Percentiles rank a stretch among this genome's conserved stretches.
phyloP scores from a whole-genome alignment of 1,140 invertebrate genomes.

The Theocolax elegans region DNA sequence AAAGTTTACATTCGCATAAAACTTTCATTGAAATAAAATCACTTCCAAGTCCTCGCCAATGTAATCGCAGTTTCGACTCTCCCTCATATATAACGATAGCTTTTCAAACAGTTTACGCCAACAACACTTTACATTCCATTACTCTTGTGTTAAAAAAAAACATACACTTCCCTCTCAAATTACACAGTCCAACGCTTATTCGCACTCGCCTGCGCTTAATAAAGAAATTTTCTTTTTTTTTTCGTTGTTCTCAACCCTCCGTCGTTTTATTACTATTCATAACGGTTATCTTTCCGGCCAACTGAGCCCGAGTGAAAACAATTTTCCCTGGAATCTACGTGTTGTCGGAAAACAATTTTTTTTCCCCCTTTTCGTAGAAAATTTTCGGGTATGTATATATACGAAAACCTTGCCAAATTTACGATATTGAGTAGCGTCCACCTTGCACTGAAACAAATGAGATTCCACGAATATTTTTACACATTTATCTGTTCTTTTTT shows the following conservation, averaged over 20 bases:
- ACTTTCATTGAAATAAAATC: no score
- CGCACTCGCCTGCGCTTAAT: no score
- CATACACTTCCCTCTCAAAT: no score
- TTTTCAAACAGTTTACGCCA: no score
- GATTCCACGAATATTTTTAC: background rate
- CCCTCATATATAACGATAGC: no score
- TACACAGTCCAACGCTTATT: no score
- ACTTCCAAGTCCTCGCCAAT: no score
- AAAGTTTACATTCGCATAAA: no score
- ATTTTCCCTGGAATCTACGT: background rate
- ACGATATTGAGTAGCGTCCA: conserved; percentile 7
- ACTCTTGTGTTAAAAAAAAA: no score
- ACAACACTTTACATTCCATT: no score
- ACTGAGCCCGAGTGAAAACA: background rate
- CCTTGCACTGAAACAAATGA: background rate
- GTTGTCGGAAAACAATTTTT: background rate
- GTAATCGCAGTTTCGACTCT: no score
- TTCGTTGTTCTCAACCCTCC: no score
- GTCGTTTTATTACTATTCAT: conserved; percentile 1
- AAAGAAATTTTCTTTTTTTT: background rate
- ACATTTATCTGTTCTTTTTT: background rate
- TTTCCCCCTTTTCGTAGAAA: background rate
- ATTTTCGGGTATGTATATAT: background rate
- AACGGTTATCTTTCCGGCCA: background rate
- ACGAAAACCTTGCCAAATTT: background rate